Percentiles rank a stretch among this genome's conserved stretches.
Conservation (phyloP, 1,140 invertebrate species). For the Cyclargus thomasi region DNA sequence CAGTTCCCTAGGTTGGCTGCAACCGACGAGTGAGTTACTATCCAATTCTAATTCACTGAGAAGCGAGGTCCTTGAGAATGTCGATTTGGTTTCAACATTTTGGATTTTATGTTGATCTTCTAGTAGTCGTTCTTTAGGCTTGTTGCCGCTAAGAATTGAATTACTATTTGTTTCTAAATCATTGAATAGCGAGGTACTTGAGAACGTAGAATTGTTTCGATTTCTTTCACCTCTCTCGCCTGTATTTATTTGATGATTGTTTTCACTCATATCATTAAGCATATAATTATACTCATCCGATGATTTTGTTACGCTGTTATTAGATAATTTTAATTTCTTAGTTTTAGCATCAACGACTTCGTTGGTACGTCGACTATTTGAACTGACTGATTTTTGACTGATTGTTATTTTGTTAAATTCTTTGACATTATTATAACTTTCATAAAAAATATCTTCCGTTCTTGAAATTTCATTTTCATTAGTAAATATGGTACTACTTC, state of each 20-base stretch:
- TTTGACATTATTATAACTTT: not conserved
- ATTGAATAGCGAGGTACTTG: not conserved
- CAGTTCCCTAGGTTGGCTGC: not conserved
- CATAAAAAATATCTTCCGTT: not conserved
- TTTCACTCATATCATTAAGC: not conserved
- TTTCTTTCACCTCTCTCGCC: not conserved
- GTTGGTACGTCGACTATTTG: not conserved
- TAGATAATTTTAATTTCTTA: not conserved
- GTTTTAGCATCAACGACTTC: not conserved
- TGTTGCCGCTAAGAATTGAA: not conserved
- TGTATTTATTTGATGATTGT: not conserved
- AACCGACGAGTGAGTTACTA: not conserved
- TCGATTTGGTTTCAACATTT: not conserved
- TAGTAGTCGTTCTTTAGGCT: not conserved
- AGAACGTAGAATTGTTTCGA: not conserved
- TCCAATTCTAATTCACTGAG: not conserved
- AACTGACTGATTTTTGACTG: no score
- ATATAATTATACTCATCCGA: not conserved
- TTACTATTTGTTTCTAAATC: not conserved
- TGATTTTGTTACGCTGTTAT: not conserved
- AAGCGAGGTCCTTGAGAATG: not conserved
- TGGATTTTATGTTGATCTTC: not conserved
- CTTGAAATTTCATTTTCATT: not conserved
- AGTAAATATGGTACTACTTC: not conserved
- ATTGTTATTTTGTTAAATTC: not conserved